A percentile compares a stretch with the other conserved stretches of the same genome.
phyloP scores from a whole-genome alignment of 53 echinoderm and acorn worm species.

The Apostichopus leukothele region DNA sequence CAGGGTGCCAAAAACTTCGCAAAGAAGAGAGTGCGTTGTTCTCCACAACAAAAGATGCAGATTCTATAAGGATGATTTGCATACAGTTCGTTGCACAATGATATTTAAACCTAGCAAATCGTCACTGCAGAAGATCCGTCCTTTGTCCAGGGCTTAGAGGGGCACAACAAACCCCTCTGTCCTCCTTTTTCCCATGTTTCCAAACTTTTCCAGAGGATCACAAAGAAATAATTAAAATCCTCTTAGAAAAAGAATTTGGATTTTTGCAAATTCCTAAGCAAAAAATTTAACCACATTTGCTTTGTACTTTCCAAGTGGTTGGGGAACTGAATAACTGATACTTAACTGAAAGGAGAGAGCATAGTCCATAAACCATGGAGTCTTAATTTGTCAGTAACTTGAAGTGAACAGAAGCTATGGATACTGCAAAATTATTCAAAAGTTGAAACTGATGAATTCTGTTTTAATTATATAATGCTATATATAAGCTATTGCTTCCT shows the following conservation, averaged over 20 bases:
- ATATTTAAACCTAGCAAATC: not conserved
- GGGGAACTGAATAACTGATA: no score
- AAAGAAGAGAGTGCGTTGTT: not conserved
- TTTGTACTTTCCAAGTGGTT: not conserved
- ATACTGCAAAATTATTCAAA: no score
- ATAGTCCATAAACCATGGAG: no score
- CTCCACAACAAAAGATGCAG: not conserved
- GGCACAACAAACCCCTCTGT: not conserved
- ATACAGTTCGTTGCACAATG: not conserved
- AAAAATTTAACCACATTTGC: not conserved
- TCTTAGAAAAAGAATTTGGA: not conserved
- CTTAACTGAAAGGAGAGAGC: no score
- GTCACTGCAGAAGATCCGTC: not conserved
- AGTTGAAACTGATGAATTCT: no score
- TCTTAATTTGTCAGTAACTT: no score
- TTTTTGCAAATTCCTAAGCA: not conserved
- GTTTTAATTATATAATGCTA: no score
- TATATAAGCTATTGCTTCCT: no score
- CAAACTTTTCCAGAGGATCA: constrained; percentile 22
- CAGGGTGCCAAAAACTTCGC: not conserved
- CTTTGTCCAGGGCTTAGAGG: not conserved
- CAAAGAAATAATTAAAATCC: constrained; percentile 42
- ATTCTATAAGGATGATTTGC: not conserved
- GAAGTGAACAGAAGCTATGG: no score
- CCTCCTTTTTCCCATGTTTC: not conserved